Evolutionary conservation across 2,797 vertebrate species (phyloP).

Genomic region (Rhincodon typus): DNA sequence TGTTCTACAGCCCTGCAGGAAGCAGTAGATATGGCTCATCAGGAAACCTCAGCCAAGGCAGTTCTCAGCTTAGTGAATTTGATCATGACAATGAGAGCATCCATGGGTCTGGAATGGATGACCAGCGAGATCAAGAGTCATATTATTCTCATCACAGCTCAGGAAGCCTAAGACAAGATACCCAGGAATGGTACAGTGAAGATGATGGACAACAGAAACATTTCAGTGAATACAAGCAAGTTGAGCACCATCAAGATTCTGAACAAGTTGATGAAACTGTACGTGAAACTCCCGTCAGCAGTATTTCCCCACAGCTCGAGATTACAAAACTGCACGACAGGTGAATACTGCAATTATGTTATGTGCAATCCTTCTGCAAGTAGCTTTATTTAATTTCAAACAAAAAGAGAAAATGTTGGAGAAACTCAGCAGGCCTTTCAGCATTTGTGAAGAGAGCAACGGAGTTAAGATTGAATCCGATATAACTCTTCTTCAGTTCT

Average conservation of each 20-base stretch:
- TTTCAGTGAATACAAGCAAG: neutral
- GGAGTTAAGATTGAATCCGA: too few species aligned
- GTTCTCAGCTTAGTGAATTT: slow-evolving; percentile 84
- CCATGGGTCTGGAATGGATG: slow-evolving; percentile 70
- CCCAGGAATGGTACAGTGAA: slow-evolving; percentile 46
- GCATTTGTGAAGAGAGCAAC: too few species aligned
- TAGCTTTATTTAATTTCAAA: neutral
- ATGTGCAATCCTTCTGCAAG: neutral
- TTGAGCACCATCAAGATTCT: neutral
- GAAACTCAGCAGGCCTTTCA: too few species aligned
- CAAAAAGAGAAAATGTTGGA: too few species aligned
- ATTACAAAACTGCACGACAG: neutral
- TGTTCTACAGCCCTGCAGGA: slow-evolving; percentile 74
- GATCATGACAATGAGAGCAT: slow-evolving; percentile 68
- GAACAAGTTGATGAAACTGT: slow-evolving; percentile 6
- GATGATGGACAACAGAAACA: slow-evolving; percentile 43
- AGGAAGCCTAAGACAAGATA: slow-evolving; percentile 60
- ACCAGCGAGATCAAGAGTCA: slow-evolving; percentile 58
- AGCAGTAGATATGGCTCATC: slow-evolving; percentile 91
- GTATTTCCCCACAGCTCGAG: neutral
- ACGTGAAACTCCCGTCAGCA: neutral
- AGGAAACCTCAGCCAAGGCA: slow-evolving; percentile 87
- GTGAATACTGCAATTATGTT: neutral
- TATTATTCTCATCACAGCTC: slow-evolving; percentile 68
- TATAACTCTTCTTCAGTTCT: too few species aligned